Evolutionary conservation across 2,888 invertebrate species (phyloP).

Genomic region (Nebria salina): DNA sequence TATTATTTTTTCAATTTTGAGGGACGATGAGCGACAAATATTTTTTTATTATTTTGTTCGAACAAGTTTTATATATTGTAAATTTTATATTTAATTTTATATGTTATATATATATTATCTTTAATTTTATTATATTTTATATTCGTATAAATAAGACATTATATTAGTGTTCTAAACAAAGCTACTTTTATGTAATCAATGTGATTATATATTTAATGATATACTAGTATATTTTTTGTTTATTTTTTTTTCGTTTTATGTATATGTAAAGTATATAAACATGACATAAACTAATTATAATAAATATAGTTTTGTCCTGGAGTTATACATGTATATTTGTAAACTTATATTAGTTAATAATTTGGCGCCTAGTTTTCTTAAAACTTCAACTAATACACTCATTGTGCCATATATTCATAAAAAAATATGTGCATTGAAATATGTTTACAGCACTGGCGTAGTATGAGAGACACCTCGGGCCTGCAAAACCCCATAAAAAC

Average conservation of each 20-base stretch:
- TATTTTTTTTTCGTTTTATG: conserved; percentile 10
- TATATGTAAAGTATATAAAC: conserved; percentile 2
- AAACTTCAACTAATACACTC: conserved; percentile 18
- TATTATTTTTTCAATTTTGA: background rate
- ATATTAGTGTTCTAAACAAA: background rate
- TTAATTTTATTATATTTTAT: background rate
- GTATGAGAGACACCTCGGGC: background rate
- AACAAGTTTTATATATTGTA: conserved; percentile 1
- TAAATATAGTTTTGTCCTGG: conserved; percentile 11
- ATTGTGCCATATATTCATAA: conserved; percentile 42
- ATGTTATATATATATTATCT: background rate
- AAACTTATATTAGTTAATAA: background rate
- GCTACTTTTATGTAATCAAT: conserved; percentile 4
- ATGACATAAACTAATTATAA: background rate
- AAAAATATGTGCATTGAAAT: conserved; percentile 22
- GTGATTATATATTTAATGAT: conserved; percentile 19
- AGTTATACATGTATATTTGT: too few relatives aligned
- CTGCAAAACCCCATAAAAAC: background rate
- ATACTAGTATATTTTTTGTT: conserved; percentile 11
- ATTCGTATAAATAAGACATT: background rate
- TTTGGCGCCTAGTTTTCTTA: conserved; percentile 31
- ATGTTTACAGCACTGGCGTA: background rate
- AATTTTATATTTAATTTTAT: conserved; percentile 1
- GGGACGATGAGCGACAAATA: background rate
- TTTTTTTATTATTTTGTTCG: conserved; percentile 1